phyloP scores from a whole-genome alignment of 2,888 invertebrate genomes.

The Drosophila aldrichi region DNA sequence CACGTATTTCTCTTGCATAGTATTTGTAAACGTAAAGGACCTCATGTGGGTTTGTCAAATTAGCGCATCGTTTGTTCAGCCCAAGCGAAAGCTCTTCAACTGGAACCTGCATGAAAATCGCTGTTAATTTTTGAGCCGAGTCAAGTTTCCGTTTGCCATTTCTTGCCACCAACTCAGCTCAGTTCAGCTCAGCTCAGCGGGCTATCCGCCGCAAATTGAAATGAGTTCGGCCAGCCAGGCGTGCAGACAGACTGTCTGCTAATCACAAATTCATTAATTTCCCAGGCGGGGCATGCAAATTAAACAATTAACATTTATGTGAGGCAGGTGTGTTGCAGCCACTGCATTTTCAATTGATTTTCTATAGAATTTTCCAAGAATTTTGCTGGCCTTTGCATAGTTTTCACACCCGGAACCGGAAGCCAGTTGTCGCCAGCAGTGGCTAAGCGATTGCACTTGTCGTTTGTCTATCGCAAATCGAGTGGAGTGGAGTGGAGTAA shows the following conservation, averaged over 20 bases:
- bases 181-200: constrained; percentile 42
- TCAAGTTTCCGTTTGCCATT: constrained; percentile 53
- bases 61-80: constrained; percentile 78
- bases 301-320: constrained; percentile 55
- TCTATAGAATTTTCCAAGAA: neutral
- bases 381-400: constrained; percentile 14
- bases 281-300: constrained; percentile 56
- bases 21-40: constrained; percentile 55
- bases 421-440: constrained; percentile 31
- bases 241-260: constrained; percentile 6
- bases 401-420: constrained; percentile 47
- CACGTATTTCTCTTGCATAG: constrained; percentile 16
- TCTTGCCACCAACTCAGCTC: constrained; percentile 45
- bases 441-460: constrained; percentile 50
- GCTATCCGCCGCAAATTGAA: constrained; percentile 39
- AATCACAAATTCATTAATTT: constrained; percentile 44
- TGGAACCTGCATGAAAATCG: constrained; percentile 38
- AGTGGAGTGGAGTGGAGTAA: constrained; percentile 24
- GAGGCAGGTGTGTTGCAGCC: neutral
- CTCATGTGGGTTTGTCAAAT: constrained; percentile 81
- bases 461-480: constrained; percentile 57
- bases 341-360: constrained; percentile 1
- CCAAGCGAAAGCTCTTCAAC: constrained; percentile 1
- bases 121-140: constrained; percentile 67
- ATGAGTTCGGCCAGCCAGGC: constrained; percentile 45